Percentiles rank a stretch among this genome's conserved stretches.
These are phyloP conservation scores for Drosophila acutilabella DNA, from an alignment of 2,888 invertebrate species.

Conservation along the genomic window DNA sequence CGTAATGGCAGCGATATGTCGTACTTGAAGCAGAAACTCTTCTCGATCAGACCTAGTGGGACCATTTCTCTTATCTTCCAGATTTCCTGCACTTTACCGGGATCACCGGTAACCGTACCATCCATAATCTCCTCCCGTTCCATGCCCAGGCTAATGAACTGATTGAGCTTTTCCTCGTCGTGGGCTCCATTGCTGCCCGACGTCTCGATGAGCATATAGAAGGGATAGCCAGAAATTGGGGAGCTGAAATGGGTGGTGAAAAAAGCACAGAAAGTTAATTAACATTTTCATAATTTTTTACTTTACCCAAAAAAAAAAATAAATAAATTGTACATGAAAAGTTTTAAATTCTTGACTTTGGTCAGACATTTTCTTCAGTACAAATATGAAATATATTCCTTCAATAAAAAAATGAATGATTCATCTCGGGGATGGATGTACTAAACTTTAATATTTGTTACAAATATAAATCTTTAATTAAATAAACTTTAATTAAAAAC, in stretches of 20 bases:
- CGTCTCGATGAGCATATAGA: constrained; percentile 94
- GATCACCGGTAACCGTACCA: constrained; percentile 94
- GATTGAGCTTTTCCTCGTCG: constrained; percentile 94
- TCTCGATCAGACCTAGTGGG: constrained; percentile 90
- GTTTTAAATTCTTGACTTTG: too few relatives aligned
- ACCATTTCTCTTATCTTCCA: constrained; percentile 96
- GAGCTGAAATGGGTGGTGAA: constrained; percentile 67
- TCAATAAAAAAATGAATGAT: too few relatives aligned
- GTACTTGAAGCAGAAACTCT: constrained; percentile 97
- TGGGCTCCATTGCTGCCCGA: constrained; percentile 94
- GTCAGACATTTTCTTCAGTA: too few relatives aligned
- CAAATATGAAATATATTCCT: too few relatives aligned
- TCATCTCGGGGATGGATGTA: too few relatives aligned
- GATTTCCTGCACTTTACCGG: constrained; percentile 91
- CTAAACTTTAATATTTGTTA: too few relatives aligned
- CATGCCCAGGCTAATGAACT: constrained; percentile 91
- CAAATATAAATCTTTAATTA: too few relatives aligned
- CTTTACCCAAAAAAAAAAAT: too few relatives aligned
- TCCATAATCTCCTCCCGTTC: constrained; percentile 90
- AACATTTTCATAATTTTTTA: too few relatives aligned
- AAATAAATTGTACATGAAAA: too few relatives aligned
- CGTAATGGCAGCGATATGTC: constrained; percentile 95
- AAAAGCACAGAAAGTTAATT: too few relatives aligned
- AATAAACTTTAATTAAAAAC: too few relatives aligned
- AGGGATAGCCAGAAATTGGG: constrained; percentile 89